Conservation (phyloP, 2,797 vertebrate genomes). For the Amblyopsis hoosieri region DNA sequence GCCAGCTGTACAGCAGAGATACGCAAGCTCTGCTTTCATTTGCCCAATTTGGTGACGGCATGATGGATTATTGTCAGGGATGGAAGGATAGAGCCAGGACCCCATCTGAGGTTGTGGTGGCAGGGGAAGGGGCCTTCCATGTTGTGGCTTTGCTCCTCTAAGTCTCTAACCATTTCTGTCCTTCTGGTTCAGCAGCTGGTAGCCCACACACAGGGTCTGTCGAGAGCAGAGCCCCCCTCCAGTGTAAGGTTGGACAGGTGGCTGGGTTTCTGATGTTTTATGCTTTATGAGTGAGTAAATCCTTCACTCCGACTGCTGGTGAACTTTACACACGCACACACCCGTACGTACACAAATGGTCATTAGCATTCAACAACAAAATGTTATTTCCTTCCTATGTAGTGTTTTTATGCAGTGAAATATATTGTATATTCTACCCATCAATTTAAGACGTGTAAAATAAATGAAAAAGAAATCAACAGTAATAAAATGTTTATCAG, state of each 20-base stretch:
- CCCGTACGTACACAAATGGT: conserved; percentile 20
- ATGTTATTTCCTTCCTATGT: background rate
- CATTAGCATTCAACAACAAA: conserved; percentile 1
- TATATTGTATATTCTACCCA: background rate
- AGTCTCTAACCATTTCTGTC: conserved; percentile 20
- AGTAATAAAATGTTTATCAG: no score
- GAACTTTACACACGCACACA: conserved; percentile 25
- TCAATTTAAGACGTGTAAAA: background rate
- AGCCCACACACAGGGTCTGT: conserved; percentile 19
- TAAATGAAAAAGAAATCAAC: background rate
- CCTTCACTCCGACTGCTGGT: background rate
- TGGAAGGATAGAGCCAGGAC: background rate
- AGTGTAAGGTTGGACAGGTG: conserved; percentile 55
- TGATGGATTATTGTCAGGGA: conserved; percentile 61
- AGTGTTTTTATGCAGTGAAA: background rate
- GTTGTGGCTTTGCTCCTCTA: conserved; percentile 36
- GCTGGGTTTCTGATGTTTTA: conserved; percentile 39
- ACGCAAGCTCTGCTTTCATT: conserved; percentile 32
- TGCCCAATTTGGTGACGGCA: conserved; percentile 45
- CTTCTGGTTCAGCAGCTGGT: conserved; percentile 10
- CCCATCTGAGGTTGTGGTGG: background rate
- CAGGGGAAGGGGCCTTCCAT: conserved; percentile 27
- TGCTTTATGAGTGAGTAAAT: conserved; percentile 22
- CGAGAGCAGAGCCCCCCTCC: conserved; percentile 21
- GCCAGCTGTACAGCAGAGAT: conserved; percentile 39